Conservation (phyloP, 2,113 vertebrate genomes). For the Zingel zingel region DNA sequence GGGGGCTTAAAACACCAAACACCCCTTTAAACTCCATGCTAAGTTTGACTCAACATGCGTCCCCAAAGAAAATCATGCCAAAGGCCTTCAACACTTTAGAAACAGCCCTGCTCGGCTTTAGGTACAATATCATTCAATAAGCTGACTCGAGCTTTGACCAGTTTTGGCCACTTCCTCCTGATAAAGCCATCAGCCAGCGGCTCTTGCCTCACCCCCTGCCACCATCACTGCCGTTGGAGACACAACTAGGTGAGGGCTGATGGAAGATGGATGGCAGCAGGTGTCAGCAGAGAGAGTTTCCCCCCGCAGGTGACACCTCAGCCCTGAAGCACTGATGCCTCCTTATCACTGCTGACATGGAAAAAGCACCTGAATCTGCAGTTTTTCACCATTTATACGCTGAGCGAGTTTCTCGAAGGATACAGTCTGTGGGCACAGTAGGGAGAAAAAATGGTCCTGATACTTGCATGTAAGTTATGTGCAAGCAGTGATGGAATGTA, state of each 20-base stretch:
- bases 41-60: neutral
- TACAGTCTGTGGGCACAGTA: neutral
- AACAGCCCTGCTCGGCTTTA: neutral
- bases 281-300: slow-evolving; percentile 55
- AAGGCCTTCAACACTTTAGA: neutral
- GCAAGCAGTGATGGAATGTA: neutral
- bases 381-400: slow-evolving; percentile 17
- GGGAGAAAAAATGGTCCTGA: neutral
- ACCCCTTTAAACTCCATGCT: neutral
- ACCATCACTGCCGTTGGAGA: slow-evolving; percentile 13
- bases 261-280: slow-evolving; percentile 52
- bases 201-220: slow-evolving; percentile 29
- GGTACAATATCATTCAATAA: slow-evolving; percentile 15
- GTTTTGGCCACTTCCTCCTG: slow-evolving; percentile 47
- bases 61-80: neutral
- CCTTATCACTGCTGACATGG: slow-evolving; percentile 56
- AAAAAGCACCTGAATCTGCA: slow-evolving; percentile 37
- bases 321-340: slow-evolving; percentile 43
- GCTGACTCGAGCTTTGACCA: slow-evolving; percentile 22
- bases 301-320: slow-evolving; percentile 54
- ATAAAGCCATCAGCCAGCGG: slow-evolving; percentile 56
- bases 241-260: slow-evolving; percentile 34
- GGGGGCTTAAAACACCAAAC: too few relatives aligned
- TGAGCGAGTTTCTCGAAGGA: slow-evolving; percentile 21
- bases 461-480: neutral